phyloP scores from a whole-genome alignment of 2,113 vertebrate species.

The Paralichthys olivaceus region DNA sequence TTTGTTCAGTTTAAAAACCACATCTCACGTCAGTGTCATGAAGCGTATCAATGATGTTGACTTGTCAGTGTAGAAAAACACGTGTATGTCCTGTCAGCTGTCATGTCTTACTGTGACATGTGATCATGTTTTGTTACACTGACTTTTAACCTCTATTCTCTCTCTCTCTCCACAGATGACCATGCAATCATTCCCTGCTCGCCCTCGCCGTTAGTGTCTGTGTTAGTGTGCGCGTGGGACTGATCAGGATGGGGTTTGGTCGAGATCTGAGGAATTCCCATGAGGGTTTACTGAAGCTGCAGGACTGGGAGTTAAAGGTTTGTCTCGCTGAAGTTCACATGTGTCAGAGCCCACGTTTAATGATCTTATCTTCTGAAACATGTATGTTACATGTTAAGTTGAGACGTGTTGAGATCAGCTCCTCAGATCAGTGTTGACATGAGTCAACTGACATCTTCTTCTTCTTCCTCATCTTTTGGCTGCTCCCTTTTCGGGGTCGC shows the following conservation, averaged over 20 bases:
- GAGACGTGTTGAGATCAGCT: background rate
- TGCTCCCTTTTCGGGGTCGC: too few species aligned
- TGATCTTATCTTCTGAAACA: background rate
- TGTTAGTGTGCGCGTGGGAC: background rate
- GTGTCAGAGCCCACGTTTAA: background rate
- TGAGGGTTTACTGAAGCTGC: conserved; percentile 95
- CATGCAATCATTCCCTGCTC: conserved; percentile 49
- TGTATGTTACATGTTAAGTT: background rate
- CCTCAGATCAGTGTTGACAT: background rate
- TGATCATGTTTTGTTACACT: too few species aligned
- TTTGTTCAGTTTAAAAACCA: too few species aligned
- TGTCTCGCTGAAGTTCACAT: background rate
- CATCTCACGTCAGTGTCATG: too few species aligned
- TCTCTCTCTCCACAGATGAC: conserved; percentile 36
- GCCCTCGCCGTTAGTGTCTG: conserved; percentile 32
- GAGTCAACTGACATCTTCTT: too few species aligned
- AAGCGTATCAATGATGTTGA: too few species aligned
- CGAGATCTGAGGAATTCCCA: conserved; percentile 94
- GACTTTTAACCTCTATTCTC: too few species aligned
- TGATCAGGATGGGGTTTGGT: conserved; percentile 92
- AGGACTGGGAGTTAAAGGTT: conserved; percentile 96
- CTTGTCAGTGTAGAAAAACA: too few species aligned
- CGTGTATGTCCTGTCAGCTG: too few species aligned
- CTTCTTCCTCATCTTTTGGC: too few species aligned
- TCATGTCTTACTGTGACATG: too few species aligned